Evolutionary conservation across 2,797 vertebrate species (phyloP), one percentile per base, ranked within the genome.

Genomic region (Artibeus jamaicensis): DNA sequence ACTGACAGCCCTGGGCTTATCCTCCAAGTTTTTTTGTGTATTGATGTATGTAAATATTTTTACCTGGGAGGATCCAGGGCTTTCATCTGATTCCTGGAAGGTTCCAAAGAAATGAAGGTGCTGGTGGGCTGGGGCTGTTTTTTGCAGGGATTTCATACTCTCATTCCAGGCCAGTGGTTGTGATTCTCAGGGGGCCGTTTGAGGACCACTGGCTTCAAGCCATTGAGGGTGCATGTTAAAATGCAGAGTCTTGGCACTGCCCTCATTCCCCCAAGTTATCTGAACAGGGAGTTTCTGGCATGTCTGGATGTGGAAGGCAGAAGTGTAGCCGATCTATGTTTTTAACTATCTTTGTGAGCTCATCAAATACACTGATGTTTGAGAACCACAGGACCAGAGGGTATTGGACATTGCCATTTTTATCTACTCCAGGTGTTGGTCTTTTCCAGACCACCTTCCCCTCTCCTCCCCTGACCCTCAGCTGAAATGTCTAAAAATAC

Each of bases 401-500:
- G 37, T 44, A 39, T 39, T 8, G 15, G 50, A 68, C 14, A 9
- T 57, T 37, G 46, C n/a, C 6, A 4, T 92, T 79, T 82, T 92
- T 59, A 91, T 89, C 89, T 89, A 65, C 57, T 92, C 15, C 14
- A 46, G 44, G 77, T 10, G 1, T 81, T 67, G 32, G 37, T 70
- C 82, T 89, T 76, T 77, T 92, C 59, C 73, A 34, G 78, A 42
- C 82, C 18, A 42, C 39, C 3, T 26, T 42, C 0, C 68, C 34
- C 37, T 15, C 53, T 9, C 42, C n/a, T n/a, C 1, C n/a, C 29
- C 11, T 10, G 11, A 46, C 15, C 34, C 32, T 77, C 22, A 57
- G 68, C 48, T 67, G 46, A 57, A 6, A 34, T 77, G n/a, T 76
- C 93, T 97, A 83, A 92, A 89, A 79, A 83, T 86, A 94, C 37